Evolutionary conservation across 2,888 invertebrate species (phyloP).

Genomic region (Drosophila trichaetosa): DNA sequence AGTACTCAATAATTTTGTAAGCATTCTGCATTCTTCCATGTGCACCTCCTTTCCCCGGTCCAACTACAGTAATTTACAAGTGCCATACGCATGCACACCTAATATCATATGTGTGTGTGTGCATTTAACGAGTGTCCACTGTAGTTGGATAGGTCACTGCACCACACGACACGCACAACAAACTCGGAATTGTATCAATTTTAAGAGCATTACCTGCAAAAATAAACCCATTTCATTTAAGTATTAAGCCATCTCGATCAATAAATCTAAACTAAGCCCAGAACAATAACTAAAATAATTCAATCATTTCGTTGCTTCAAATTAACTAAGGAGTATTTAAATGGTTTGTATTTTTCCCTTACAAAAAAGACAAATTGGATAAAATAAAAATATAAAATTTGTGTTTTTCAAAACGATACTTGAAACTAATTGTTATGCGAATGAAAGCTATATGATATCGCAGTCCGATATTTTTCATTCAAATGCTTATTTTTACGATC

Average conservation of each 20-base stretch:
- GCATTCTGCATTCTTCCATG: conserved; percentile 1
- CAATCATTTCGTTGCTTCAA: not conserved
- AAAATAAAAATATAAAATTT: not conserved
- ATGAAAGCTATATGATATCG: not conserved
- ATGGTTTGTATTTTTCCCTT: not conserved
- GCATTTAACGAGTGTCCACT: conserved; percentile 11
- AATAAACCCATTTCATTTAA: not conserved
- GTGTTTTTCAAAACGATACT: not conserved
- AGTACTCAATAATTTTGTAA: conserved; percentile 49
- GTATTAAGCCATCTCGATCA: not conserved
- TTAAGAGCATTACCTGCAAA: not conserved
- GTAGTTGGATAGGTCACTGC: not conserved
- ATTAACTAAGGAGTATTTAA: not conserved
- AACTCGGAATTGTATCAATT: not conserved
- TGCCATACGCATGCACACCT: conserved; percentile 23
- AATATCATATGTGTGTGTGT: not conserved
- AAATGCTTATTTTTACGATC: not conserved
- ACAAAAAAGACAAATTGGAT: not conserved
- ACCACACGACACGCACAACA: not conserved
- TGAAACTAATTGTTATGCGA: not conserved
- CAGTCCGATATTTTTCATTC: not conserved
- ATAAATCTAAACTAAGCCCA: not conserved
- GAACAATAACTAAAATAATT: not conserved
- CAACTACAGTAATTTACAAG: not conserved
- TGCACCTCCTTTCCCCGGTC: not conserved